Evolutionary conservation across 2,888 invertebrate genomes (phyloP), one percentile per base, ranked within the genome.

Genomic region (Acanthococcus lagerstroemiae): DNA sequence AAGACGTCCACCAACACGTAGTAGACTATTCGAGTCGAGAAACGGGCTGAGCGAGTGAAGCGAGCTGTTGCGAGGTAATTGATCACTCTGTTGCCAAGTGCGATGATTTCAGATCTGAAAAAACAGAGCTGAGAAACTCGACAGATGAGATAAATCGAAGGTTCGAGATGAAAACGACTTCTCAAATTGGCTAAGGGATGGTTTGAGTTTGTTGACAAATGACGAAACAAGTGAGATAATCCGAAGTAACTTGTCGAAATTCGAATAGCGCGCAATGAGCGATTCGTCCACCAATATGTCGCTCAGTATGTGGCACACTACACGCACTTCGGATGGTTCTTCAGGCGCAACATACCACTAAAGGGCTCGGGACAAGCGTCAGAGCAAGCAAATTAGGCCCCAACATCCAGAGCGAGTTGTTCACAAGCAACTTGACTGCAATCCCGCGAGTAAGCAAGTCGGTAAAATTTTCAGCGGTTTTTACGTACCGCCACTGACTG

Each of bases 11-110:
- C 66, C 68, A 15, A 67, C 67, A 17, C 61, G 21, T 12, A 65
- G 27, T 24, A 67, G 22, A 21, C 45, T 27, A 6, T 63, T 15
- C 17, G 48, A 27, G 19, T 55, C 61, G 26, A 67, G 7, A 44
- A 67, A 67, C 1, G 67, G 67, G 12, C 54, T 17, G 56, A 56
- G 56, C 26, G 56, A 12, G 4, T 3, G 9, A 3, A 56, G 19
- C 19, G 21, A 21, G 7, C 37, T 37, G 2, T 37, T 15, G 3
- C 7, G 17, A 4, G 30, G 44, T 6, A 37, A 17, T 37, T 30
- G 70, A 57, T 44, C 74, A 57, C 76, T n/a, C 48, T 17, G 19
- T 17, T 48, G 6, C 6, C 9, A 17, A 48, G 48, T n/a, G 48
- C 48, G 5, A 17, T 6, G 6, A 48, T 9, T 48, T 48, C 48